Conservation (phyloP, 2,113 vertebrate species). For the Hyaena hyaena region DNA sequence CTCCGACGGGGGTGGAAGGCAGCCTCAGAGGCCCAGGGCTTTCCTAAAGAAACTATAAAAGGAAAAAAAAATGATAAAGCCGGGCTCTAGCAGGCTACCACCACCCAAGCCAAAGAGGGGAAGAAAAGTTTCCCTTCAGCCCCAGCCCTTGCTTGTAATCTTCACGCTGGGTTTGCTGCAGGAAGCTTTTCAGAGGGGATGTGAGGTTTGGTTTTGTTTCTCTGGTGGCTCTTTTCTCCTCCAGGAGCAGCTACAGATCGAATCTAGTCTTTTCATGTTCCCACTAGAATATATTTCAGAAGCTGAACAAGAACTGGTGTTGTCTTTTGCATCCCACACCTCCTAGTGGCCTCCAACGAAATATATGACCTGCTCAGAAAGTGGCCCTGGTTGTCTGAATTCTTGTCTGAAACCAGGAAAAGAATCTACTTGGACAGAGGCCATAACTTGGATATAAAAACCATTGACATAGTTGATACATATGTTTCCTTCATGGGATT, state of each 20-base stretch:
- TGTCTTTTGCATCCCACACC: background rate
- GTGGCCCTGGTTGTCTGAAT: background rate
- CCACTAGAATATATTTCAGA: background rate
- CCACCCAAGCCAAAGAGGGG: background rate
- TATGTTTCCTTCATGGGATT: constrained; percentile 9
- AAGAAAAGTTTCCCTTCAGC: background rate
- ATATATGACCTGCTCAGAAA: background rate
- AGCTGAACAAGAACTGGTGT: background rate
- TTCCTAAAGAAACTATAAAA: constrained; percentile 53
- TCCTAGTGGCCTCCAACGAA: constrained; percentile 49
- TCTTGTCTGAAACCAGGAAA: background rate
- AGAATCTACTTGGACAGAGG: background rate
- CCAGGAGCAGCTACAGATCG: background rate
- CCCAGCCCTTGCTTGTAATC: background rate
- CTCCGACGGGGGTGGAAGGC: background rate
- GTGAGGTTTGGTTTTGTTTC: background rate
- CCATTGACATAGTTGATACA: background rate
- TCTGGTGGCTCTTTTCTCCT: background rate
- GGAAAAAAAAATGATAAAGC: constrained; percentile 34
- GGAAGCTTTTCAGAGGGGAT: background rate
- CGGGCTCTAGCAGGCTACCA: background rate
- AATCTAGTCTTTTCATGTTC: background rate
- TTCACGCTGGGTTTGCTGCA: background rate
- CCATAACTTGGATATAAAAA: background rate
- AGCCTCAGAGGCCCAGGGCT: constrained; percentile 27